These are phyloP conservation scores for Henricia sp. DNA, from an alignment of 53 echinoderm and acorn worm genomes.

Conservation along the genomic window DNA sequence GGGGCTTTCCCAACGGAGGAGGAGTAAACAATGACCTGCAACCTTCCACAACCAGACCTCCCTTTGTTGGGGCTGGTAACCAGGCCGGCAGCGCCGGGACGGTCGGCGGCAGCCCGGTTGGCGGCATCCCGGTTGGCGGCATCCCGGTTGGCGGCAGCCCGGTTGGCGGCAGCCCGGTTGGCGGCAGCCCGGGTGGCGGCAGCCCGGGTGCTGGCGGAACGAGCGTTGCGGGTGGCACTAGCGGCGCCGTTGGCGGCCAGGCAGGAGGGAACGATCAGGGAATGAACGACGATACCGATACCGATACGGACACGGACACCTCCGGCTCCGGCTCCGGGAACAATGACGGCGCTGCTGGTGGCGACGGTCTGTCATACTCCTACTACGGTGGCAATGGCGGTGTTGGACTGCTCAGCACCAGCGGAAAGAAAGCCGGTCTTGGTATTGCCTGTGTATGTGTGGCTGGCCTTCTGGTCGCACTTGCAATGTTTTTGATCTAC, in stretches of 20 bases:
- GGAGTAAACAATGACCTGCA: not conserved
- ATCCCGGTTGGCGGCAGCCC: not conserved
- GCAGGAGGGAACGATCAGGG: not conserved
- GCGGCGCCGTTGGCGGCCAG: not conserved
- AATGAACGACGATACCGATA: not conserved
- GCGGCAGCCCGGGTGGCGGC: not conserved
- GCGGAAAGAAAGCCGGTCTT: constrained; percentile 26
- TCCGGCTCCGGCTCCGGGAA: not conserved
- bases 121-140: not conserved
- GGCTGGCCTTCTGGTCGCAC: constrained; percentile 23
- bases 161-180: not conserved
- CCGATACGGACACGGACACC: not conserved
- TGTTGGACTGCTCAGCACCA: not conserved
- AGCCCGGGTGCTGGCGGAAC: not conserved
- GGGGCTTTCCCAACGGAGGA: not conserved
- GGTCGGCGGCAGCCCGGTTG: not conserved
- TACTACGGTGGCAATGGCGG: not conserved
- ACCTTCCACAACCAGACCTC: not conserved
- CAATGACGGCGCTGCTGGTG: not conserved
- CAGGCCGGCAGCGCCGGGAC: not conserved
- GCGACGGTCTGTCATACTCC: not conserved
- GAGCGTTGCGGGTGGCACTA: not conserved
- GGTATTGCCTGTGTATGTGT: constrained; percentile 12
- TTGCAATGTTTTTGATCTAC: constrained; percentile 39
- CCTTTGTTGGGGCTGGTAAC: not conserved